Base-by-base conservation (phyloP, 2,888 invertebrate species). In the Torymus texanus region DNA sequence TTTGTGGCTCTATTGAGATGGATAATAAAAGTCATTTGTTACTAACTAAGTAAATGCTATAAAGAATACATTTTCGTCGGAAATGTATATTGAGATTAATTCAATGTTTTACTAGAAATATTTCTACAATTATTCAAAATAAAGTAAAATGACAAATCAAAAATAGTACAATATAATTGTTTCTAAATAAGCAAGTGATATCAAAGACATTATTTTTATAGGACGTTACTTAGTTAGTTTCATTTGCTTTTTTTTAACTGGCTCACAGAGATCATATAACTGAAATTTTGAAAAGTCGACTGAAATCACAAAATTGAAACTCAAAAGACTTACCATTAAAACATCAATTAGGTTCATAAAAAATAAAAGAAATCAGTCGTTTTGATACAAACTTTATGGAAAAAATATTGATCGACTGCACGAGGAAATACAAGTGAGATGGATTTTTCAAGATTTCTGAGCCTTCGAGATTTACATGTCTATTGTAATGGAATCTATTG, bases 371-470 rank as follows among this genome's bases (percentile, higher is more conserved):
- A 50, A 65, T 70, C 55, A 66, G 24, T 73, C 61, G 61, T 79
- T 79, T 76, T 76, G 62, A 76, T 72, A 75, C 29, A 61, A 78
- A 75, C 14, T 61, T 78, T 70, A 80, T 50, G 51, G 75, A 65
- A 29, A 74, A 67, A 50, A 51, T 66, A 55, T 14, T 59, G 50
- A 70, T 75, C 24, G 29, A 41, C 53, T 65, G 50, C n/a, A 58
- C 8, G 51, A 63, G 59, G 24, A 67, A 61, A 21, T 16, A 75
- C 75, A 61, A 59, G 62, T 61, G 58, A 63, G 21, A 67, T 66
- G 50, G 66, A 77, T 74, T 81, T 79, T 81, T 79, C 77, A 79
- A 81, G 74, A 79, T 81, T 79, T 81, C 78, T n/a, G 53, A 78
- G 81, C 73, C 81, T 65, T 61, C 50, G 56, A 66, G 16, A 24